Percentiles rank a stretch among this genome's conserved stretches.
Conservation (phyloP, 2,888 invertebrate genomes). For the Melinaea menophilus region DNA sequence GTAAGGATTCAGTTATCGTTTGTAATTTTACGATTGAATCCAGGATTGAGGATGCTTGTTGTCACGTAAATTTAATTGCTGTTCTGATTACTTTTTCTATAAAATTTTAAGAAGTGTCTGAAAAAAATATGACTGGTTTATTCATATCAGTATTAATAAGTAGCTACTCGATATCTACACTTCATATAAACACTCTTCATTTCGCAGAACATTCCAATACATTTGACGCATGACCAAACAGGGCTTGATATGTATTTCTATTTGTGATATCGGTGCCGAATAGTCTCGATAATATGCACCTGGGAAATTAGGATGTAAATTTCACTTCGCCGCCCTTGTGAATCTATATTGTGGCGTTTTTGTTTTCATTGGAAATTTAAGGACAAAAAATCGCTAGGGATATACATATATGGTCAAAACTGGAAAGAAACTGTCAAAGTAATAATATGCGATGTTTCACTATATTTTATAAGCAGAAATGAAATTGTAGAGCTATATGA, state of each 20-base stretch:
- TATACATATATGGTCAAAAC: conserved; percentile 34
- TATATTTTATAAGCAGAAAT: background rate
- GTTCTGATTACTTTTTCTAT: too few species aligned
- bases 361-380: conserved; percentile 72
- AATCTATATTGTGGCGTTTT: conserved; percentile 40
- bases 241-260: conserved; percentile 43
- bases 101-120: too few species aligned
- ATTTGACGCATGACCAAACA: conserved; percentile 15
- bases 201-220: conserved; percentile 3
- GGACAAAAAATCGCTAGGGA: conserved; percentile 43
- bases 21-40: too few species aligned
- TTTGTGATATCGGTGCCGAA: conserved; percentile 65
- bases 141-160: too few species aligned
- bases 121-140: too few species aligned
- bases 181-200: background rate
- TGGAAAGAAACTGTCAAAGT: conserved; percentile 11
- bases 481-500: too few species aligned
- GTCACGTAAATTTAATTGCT: too few species aligned
- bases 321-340: conserved; percentile 64
- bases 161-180: background rate
- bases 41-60: too few species aligned
- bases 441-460: conserved; percentile 7
- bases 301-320: conserved; percentile 78
- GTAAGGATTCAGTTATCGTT: too few species aligned
- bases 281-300: conserved; percentile 57